A percentile compares a stretch with the other conserved stretches of the same genome.
Conservation (phyloP, 2,888 invertebrate genomes). For the Tanaodytes sp. region DNA sequence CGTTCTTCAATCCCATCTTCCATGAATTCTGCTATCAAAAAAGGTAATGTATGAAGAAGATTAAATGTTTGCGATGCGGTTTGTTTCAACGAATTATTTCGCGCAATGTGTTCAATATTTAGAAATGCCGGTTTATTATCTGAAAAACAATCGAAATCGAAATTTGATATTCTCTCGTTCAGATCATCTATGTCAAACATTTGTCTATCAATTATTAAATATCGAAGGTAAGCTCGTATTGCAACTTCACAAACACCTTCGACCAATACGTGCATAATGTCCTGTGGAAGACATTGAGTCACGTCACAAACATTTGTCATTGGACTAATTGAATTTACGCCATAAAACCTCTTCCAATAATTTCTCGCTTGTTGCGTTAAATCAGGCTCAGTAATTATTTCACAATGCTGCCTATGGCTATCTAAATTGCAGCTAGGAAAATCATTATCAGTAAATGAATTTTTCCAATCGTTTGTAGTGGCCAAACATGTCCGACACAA, state of each 20-base stretch:
- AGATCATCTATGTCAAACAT: constrained; percentile 51
- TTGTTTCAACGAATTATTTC: constrained; percentile 40
- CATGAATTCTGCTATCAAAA: background rate
- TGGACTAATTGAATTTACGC: background rate
- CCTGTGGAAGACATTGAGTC: too few species aligned
- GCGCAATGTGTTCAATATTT: background rate
- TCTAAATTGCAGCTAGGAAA: background rate
- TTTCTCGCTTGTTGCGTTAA: background rate
- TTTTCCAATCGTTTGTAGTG: background rate
- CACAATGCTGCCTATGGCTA: background rate
- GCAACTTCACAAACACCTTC: constrained; percentile 24
- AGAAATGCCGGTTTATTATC: background rate
- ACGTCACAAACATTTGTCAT: background rate
- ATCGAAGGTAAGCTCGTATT: constrained; percentile 26
- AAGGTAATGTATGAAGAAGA: constrained; percentile 13
- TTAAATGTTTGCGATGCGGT: constrained; percentile 53
- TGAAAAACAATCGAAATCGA: background rate
- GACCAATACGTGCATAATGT: background rate
- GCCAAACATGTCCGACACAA: background rate
- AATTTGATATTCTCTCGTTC: constrained; percentile 33
- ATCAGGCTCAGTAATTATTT: background rate
- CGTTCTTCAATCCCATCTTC: background rate
- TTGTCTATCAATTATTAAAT: constrained; percentile 43
- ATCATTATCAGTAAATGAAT: background rate
- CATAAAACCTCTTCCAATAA: background rate